These are phyloP conservation scores for Perithous albicinctus DNA, from an alignment of 2,888 invertebrate species.

Conservation along the genomic window DNA sequence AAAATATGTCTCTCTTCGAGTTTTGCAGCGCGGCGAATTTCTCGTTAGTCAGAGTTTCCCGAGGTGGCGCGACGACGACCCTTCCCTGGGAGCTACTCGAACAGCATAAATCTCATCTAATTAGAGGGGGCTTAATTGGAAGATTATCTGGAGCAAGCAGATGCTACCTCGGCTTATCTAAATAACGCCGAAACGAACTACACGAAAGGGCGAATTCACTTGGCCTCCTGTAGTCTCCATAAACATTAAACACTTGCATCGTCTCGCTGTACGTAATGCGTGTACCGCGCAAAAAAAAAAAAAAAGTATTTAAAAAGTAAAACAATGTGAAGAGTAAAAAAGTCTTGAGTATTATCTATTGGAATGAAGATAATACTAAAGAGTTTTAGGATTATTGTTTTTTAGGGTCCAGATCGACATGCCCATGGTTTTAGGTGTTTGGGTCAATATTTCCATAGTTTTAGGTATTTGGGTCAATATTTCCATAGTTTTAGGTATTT, in stretches of 20 bases:
- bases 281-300: no score
- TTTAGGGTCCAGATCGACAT: no score
- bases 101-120: constrained; percentile 68
- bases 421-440: no score
- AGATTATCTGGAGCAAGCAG: constrained; percentile 64
- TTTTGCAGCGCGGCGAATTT: neutral
- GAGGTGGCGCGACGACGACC: neutral
- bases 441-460: no score
- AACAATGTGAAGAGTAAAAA: no score
- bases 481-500: no score
- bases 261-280: neutral
- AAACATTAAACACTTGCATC: neutral
- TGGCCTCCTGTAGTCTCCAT: neutral
- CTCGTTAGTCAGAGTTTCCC: constrained; percentile 46
- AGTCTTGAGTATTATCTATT: no score
- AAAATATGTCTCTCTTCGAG: constrained; percentile 24
- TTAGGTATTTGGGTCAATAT: no score
- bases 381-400: no score
- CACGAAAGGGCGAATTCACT: constrained; percentile 39
- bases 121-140: constrained; percentile 66
- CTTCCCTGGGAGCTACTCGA: constrained; percentile 44
- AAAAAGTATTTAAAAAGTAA: no score
- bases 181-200: constrained; percentile 42
- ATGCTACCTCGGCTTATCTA: constrained; percentile 57
- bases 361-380: no score